Evolutionary conservation across 2,888 invertebrate genomes (phyloP), one percentile per base, ranked within the genome.

Genomic region (Acrocera orbiculus): DNA sequence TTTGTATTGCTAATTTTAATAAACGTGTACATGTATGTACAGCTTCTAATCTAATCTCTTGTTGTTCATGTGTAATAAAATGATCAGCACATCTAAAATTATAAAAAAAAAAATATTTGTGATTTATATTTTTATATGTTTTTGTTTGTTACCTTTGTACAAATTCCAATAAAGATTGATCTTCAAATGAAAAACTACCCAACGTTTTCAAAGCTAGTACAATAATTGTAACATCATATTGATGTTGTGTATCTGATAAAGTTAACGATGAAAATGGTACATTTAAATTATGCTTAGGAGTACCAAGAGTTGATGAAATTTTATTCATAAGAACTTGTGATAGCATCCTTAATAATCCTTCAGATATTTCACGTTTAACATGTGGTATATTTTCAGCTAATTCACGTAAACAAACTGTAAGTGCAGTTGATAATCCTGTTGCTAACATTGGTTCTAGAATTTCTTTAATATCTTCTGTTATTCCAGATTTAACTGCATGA

Each of bases 11-110:
- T 39, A 92, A 75, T 39, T 85, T 74, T 15, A 98, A 63, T 13
- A 98, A 65, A 35, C 85, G 75, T 11, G 89, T 87, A 48, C 93
- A 87, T 0, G 95, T 95, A 52, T 81, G 75, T 0, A 98, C 96
- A 10, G 96, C 87, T 62, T 96, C 93, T 41, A 95, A 61, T 16
- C 89, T 70, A 4, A 98, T 78, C 54, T 92, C 89, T 44, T 83
- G 81, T 47, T 86, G 80, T 41, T 95, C 93, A 50, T 85, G 85
- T 11, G 76, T 77, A 27, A 98, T 63, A 52, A 86, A 93, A 54
- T 83, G 75, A 49, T 93, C 89, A 1, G 92, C 87, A 56, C 92
- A 92, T 38, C 90, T 57, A 24, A n/a, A 32, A 39, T n/a, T n/a
- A n/a, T n/a, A n/a, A n/a, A n/a, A n/a, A 22, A 6, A 22, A 10